phyloP scores from a whole-genome alignment of 2,888 invertebrate genomes.

The Cordilura impudica region DNA sequence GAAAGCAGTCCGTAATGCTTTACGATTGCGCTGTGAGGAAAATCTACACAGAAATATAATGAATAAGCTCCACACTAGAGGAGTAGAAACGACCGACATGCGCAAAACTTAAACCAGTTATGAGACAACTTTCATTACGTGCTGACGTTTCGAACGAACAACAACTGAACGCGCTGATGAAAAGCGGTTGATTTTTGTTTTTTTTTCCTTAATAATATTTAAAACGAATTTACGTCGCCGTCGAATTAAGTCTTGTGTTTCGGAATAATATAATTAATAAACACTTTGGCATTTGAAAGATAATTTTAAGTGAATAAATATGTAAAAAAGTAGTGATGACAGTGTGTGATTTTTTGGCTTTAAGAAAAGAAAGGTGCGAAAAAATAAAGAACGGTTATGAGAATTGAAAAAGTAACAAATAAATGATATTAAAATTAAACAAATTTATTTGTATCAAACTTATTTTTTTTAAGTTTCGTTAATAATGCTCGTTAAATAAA shows the following conservation, averaged over 20 bases:
- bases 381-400: not conserved
- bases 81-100: constrained; percentile 60
- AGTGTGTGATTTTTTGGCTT: constrained; percentile 17
- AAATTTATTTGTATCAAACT: not conserved
- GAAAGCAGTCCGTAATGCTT: constrained; percentile 40
- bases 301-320: constrained; percentile 46
- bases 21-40: constrained; percentile 58
- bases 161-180: constrained; percentile 47
- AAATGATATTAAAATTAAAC: not conserved
- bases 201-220: not conserved
- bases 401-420: constrained; percentile 15
- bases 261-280: constrained; percentile 36
- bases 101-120: constrained; percentile 74
- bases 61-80: constrained; percentile 22
- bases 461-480: constrained; percentile 17
- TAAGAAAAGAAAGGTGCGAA: constrained; percentile 46
- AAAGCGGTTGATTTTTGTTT: constrained; percentile 45
- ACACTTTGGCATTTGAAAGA: constrained; percentile 60
- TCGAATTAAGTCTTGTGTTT: not conserved
- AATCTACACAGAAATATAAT: constrained; percentile 33
- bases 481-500: constrained; percentile 25
- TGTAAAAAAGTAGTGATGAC: constrained; percentile 34
- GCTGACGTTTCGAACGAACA: constrained; percentile 71
- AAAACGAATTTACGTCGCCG: constrained; percentile 47
- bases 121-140: constrained; percentile 77